Base-by-base conservation (phyloP, 2,797 vertebrate genomes). In the Morus bassanus region DNA sequence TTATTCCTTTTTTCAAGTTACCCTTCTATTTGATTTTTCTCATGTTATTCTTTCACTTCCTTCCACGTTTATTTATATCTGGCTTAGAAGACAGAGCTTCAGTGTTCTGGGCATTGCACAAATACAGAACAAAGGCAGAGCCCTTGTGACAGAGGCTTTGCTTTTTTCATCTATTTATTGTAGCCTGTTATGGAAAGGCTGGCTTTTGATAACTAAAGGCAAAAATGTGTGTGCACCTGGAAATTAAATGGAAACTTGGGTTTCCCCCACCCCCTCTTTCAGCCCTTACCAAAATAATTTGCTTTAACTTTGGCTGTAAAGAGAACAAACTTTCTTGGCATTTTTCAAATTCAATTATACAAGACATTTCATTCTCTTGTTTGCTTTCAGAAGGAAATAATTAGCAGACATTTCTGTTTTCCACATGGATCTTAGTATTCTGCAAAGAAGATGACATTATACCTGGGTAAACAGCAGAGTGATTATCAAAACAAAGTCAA, bases 301-400 rank as follows among this genome's bases (percentile, higher is more conserved):
- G 54, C 61, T 96, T 93, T 89, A 85, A 96, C 74, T 96, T 91
- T 54, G 68, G 23, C 60, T 92, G 45, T 68, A 80, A 95, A 89
- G 57, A 89, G 56, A 96, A 82, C 28, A 51, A 96, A 85, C 48
- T 77, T 97, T 84, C 79, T 64, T 92, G 73, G 60, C 50, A 85
- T 87, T 54, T 93, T 96, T 94, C 81, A 91, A 91, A 96, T 97
- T 97, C 94, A 98, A 95, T 97, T 98, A 96, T 93, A 96, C 87
- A 87, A 96, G 95, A 68, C 54, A 61, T 93, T 94, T 78, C 83
- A 73, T 97, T 92, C 70, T 94, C 74, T 92, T 96, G 80, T 97
- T 98, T 97, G 91, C 86, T 86, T 96, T 96, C 68, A 95, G 72
- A 92, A 88, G 80, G 94, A 97, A 97, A 98, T 96, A 97, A 97